Evolutionary conservation across 2,113 vertebrate genomes (phyloP).

Genomic region (Trinectes maculatus): DNA sequence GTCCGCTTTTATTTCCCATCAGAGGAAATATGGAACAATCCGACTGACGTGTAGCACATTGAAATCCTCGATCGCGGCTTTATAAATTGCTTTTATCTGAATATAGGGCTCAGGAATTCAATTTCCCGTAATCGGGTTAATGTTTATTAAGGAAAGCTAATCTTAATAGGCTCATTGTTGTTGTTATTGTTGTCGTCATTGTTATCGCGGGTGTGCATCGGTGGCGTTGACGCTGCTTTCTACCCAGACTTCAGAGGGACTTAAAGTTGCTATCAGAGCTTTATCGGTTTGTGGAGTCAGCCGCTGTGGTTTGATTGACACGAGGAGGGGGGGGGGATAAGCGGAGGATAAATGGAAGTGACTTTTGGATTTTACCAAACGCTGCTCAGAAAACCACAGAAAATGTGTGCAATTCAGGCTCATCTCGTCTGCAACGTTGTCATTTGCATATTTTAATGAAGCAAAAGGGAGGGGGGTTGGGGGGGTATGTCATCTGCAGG

Average conservation of each 20-base stretch:
- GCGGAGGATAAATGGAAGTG: constrained; percentile 53
- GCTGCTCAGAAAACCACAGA: constrained; percentile 66
- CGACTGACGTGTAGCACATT: constrained; percentile 3
- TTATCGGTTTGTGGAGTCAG: constrained; percentile 51
- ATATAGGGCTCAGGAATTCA: constrained; percentile 27
- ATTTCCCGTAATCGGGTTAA: constrained; percentile 58
- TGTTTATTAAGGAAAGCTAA: constrained; percentile 47
- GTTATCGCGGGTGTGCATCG: constrained; percentile 31
- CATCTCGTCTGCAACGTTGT: constrained; percentile 64
- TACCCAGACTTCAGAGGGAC: constrained; percentile 14
- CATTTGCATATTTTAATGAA: constrained; percentile 84
- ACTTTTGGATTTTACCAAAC: constrained; percentile 59
- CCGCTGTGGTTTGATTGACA: constrained; percentile 65
- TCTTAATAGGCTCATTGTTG: constrained; percentile 47
- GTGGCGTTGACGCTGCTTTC: constrained; percentile 21
- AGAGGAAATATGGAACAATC: constrained; percentile 29
- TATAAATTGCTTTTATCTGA: constrained; percentile 33
- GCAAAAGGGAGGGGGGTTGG: constrained; percentile 11
- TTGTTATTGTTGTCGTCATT: constrained; percentile 48
- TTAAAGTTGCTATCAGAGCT: constrained; percentile 37
- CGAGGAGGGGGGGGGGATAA: constrained; percentile 51
- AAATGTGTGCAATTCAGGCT: constrained; percentile 75
- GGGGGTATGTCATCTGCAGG: constrained; percentile 20
- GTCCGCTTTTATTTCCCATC: constrained; percentile 37
- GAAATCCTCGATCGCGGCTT: not conserved